Evolutionary conservation across 2,113 vertebrate genomes (phyloP).

Genomic region (Alexandromys fortis): DNA sequence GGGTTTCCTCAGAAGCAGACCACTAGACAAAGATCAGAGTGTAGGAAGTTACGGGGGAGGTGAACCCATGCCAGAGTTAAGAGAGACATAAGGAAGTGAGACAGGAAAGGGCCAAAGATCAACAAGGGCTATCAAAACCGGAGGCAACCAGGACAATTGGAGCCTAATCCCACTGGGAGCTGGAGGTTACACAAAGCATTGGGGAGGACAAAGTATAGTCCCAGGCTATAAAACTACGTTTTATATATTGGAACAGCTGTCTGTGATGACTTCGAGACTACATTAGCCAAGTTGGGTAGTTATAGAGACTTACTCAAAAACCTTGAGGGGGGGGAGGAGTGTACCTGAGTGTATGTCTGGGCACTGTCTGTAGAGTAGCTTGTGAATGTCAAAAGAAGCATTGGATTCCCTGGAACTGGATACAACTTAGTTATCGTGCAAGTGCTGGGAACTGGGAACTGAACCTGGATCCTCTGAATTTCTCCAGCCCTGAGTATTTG

Average conservation of each 20-base stretch:
- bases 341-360: not conserved
- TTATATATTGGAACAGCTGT: not conserved
- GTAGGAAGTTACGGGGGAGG: not conserved
- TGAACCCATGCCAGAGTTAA: not conserved
- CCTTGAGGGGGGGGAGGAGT: too few species aligned
- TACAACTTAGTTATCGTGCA: not conserved
- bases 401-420: not conserved
- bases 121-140: not conserved
- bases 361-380: not conserved
- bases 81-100: not conserved
- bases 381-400: not conserved
- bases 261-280: not conserved
- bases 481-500: too few species aligned
- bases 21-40: not conserved
- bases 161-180: not conserved
- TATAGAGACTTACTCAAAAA: not conserved
- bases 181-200: not conserved
- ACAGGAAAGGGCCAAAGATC: not conserved
- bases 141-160: not conserved
- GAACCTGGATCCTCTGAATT: not conserved
- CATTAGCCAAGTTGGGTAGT: not conserved
- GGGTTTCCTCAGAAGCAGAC: not conserved
- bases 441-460: not conserved
- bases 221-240: not conserved
- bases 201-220: not conserved